Percentiles rank a stretch among this genome's conserved stretches.
phyloP scores from a whole-genome alignment of 1,140 invertebrate species.

The Habropoda laboriosa region DNA sequence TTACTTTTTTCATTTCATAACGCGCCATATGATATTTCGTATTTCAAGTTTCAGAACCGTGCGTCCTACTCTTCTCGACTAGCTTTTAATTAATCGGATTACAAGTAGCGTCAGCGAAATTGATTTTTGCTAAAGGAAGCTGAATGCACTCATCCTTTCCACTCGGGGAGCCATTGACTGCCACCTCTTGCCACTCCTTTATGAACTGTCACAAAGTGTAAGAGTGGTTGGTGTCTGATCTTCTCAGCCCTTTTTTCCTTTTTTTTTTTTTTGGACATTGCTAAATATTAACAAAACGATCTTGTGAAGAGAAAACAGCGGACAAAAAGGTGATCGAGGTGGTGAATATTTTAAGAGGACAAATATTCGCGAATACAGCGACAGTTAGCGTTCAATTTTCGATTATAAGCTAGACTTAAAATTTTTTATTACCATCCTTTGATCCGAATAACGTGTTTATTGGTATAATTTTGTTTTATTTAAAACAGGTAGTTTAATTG shows the following conservation, averaged over 20 bases:
- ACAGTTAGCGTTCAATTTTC: too few species aligned
- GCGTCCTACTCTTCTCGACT: neutral
- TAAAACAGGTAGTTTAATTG: neutral
- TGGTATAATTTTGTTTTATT: neutral
- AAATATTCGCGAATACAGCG: too few species aligned
- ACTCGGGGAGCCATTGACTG: slow-evolving; percentile 35
- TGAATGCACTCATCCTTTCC: slow-evolving; percentile 33
- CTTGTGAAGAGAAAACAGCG: neutral
- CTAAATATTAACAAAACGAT: neutral
- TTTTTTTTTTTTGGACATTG: neutral
- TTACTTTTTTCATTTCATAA: slow-evolving; percentile 25
- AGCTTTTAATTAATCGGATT: slow-evolving; percentile 58
- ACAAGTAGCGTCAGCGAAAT: slow-evolving; percentile 55
- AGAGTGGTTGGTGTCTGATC: slow-evolving; percentile 9
- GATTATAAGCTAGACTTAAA: too few species aligned
- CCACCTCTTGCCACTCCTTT: slow-evolving; percentile 15
- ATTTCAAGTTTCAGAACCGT: slow-evolving; percentile 8
- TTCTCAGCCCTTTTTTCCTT: neutral
- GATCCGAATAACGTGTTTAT: too few species aligned
- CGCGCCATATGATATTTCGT: slow-evolving; percentile 28
- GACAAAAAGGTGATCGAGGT: neutral
- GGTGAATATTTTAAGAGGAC: neutral
- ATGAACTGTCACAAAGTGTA: slow-evolving; percentile 33
- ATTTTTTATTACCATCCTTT: too few species aligned
- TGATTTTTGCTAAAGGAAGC: slow-evolving; percentile 57